Base-by-base conservation (phyloP, 2,888 invertebrate genomes). In the Halictus quadricinctus region DNA sequence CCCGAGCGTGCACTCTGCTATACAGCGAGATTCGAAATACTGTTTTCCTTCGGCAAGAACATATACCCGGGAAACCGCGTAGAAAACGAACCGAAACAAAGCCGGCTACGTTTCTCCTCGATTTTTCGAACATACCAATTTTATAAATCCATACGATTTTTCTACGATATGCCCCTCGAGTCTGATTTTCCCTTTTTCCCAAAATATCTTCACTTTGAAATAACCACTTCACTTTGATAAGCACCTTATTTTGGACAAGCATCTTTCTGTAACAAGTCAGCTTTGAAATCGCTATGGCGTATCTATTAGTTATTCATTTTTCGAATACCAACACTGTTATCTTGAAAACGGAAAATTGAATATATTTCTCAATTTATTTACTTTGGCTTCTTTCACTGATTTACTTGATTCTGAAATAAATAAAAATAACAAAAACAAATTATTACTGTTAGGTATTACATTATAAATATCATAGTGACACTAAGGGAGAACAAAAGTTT, bases 1-100 rank as follows among this genome's bases (percentile, higher is more conserved):
- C 54, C 64, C 43, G 83, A 76, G 50, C 69, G 80, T 29, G 76
- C 73, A 72, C 76, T 76, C 64, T 66, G n/a, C 60, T 69, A 41
- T 41, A 50, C 72, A 80, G 73, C 64, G 78, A 84, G 87, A 87
- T 87, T 87, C 76, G 76, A 80, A 84, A 84, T 66, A 80, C 69
- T 84, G 69, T 74, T 77, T 77, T 79, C 29, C 36, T 29, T 18
- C 54, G 6, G 10, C 36, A 43, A 5, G 29, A 25, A 48, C 18
- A n/a, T 66, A 29, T 36, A 43, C 58, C 43, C 43, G 5, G 36
- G 36, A 48, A 74, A 76, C 50, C 73, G 70, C 66, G 29, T 18
- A 74, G 73, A 79, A 86, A 86, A 86, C 69, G 50, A 83, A 74
- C 73, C 46, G 48, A n/a, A 43, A 76, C 64, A 84, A 83, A 36